Conservation (phyloP, 2,797 vertebrate genomes). For the Ctenosaura bakeri region DNA sequence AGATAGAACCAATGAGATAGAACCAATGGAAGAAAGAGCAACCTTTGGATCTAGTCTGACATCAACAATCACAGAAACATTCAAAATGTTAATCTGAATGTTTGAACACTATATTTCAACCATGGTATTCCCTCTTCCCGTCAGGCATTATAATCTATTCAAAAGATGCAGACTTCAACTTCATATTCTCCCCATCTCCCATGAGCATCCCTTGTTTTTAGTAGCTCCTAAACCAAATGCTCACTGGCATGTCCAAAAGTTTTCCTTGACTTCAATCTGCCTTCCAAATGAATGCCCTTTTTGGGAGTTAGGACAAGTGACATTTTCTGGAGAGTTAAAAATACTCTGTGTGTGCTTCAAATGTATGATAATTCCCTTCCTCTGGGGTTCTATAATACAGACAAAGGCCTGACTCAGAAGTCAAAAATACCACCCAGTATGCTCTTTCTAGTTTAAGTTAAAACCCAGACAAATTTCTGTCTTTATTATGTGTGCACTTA, state of each 20-base stretch:
- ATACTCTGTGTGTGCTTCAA: neutral
- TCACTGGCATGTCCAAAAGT: neutral
- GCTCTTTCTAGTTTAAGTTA: neutral
- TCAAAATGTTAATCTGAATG: neutral
- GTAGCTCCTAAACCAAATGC: neutral
- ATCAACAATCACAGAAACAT: neutral
- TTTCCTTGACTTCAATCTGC: neutral
- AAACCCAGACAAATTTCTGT: neutral
- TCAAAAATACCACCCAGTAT: constrained; percentile 14
- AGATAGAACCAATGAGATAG: neutral
- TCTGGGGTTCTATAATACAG: neutral
- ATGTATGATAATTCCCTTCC: neutral
- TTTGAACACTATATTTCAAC: neutral
- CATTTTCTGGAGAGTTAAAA: neutral
- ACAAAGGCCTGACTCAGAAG: constrained; percentile 10
- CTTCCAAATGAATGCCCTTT: constrained; percentile 1
- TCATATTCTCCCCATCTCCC: neutral
- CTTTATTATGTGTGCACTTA: neutral
- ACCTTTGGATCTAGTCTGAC: neutral
- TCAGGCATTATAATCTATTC: neutral
- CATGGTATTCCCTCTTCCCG: neutral
- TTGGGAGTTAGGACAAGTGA: neutral
- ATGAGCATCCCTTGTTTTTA: neutral
- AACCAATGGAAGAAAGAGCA: neutral
- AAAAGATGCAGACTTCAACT: neutral